Evolutionary conservation across 1,140 invertebrate genomes (phyloP).

Genomic region (Gonioctena quinquepunctata): DNA sequence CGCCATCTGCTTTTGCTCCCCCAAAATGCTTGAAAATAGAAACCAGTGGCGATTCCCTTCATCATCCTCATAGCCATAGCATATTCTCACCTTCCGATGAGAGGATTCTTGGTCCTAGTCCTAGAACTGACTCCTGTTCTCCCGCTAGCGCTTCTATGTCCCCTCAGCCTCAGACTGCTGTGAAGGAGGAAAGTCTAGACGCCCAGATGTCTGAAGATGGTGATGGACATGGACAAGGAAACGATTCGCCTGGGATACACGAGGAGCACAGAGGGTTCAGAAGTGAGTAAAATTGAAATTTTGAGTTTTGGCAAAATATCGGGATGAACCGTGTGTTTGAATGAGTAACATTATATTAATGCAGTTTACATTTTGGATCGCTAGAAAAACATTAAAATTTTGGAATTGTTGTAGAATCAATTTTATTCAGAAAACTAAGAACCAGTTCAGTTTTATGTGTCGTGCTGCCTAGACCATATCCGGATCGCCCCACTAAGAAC

Average conservation of each 20-base stretch:
- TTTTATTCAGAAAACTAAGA: too few species aligned
- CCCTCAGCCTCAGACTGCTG: slow-evolving; percentile 49
- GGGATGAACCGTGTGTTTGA: too few species aligned
- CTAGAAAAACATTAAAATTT: too few species aligned
- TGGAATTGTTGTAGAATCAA: too few species aligned
- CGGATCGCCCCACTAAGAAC: too few species aligned
- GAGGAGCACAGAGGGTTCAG: slow-evolving; percentile 59
- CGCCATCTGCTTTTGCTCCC: slow-evolving; percentile 58
- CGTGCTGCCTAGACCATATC: too few species aligned
- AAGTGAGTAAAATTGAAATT: too few species aligned
- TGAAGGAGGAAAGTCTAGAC: slow-evolving; percentile 55
- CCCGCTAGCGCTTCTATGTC: slow-evolving; percentile 58
- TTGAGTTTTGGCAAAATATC: too few species aligned
- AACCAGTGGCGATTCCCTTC: slow-evolving; percentile 44
- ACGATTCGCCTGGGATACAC: slow-evolving; percentile 58
- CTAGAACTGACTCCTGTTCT: slow-evolving; percentile 57
- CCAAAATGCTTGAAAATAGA: slow-evolving; percentile 60
- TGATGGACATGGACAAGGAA: slow-evolving; percentile 56
- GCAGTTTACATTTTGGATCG: too few species aligned
- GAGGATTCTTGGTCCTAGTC: slow-evolving; percentile 52
- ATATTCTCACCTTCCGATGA: slow-evolving; percentile 53
- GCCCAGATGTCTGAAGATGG: slow-evolving; percentile 58
- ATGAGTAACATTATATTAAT: too few species aligned
- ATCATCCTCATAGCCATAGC: slow-evolving; percentile 39
- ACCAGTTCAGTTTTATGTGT: too few species aligned